phyloP scores from a whole-genome alignment of 2,888 invertebrate species.

The Vesta saturnalis region DNA sequence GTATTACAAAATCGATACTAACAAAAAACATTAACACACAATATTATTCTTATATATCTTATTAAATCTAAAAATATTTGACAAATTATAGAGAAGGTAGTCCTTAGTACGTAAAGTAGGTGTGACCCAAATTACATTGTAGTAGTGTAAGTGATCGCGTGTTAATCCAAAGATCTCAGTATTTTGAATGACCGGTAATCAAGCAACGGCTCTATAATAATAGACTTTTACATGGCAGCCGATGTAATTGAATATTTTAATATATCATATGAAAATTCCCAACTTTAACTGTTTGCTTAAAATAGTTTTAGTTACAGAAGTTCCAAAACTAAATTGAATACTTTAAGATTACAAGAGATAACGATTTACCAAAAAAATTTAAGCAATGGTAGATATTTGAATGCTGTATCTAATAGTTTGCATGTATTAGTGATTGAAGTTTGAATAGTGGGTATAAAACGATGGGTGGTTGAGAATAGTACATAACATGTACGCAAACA shows the following conservation, averaged over 20 bases:
- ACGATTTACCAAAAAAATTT: too few relatives aligned
- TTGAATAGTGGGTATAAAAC: not conserved
- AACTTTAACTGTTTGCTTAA: constrained; percentile 7
- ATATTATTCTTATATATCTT: not conserved
- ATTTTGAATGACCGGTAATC: constrained; percentile 39
- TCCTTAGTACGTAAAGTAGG: not conserved
- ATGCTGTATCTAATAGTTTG: not conserved
- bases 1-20: not conserved
- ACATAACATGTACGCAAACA: constrained; percentile 5
- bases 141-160: constrained; percentile 34
- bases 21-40: not conserved
- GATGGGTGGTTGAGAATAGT: not conserved
- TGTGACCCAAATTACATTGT: constrained; percentile 16
- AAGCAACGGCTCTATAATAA: constrained; percentile 37
- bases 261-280: constrained; percentile 33
- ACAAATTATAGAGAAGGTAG: not conserved
- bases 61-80: not conserved
- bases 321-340: constrained; percentile 14
- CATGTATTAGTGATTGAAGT: not conserved
- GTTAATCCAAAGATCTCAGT: constrained; percentile 30
- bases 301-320: constrained; percentile 4
- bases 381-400: too few relatives aligned
- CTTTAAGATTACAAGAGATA: too few relatives aligned
- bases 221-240: constrained; percentile 38
- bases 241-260: constrained; percentile 44